Conservation (phyloP, 1,140 invertebrate genomes). For the Drosophila sucinea region DNA sequence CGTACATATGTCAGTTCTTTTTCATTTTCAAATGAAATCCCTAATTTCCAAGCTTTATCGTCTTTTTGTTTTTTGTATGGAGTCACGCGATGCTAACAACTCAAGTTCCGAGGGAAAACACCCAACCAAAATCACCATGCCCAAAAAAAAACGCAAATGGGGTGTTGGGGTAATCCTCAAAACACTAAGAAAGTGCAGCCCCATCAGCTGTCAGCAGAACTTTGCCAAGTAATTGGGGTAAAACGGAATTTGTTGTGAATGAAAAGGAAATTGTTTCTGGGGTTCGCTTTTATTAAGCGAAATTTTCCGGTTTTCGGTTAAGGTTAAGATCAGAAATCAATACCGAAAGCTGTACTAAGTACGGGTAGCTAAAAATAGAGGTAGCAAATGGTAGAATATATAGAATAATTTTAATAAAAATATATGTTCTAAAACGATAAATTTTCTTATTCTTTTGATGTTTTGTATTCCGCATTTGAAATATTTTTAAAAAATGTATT, state of each 20-base stretch:
- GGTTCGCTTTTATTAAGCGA: constrained; percentile 34
- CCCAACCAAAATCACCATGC: constrained; percentile 12
- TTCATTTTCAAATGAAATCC: constrained; percentile 13
- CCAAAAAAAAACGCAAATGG: not conserved
- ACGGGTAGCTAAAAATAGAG: too few species aligned
- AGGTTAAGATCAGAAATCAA: constrained; percentile 36
- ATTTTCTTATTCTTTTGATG: too few species aligned
- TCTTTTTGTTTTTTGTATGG: not conserved
- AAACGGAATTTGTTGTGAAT: constrained; percentile 35
- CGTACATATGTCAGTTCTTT: constrained; percentile 17
- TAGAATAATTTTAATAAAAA: too few species aligned
- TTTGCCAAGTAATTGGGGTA: constrained; percentile 69
- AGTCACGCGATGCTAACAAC: constrained; percentile 79
- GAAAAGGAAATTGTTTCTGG: constrained; percentile 55
- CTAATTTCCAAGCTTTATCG: constrained; percentile 39
- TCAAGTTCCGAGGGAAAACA: constrained; percentile 32
- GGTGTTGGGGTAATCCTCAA: not conserved
- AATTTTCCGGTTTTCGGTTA: constrained; percentile 24
- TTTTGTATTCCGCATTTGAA: too few species aligned
- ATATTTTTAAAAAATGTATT: too few species aligned
- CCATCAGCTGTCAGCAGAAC: constrained; percentile 54
- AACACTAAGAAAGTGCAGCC: constrained; percentile 25
- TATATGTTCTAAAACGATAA: too few species aligned
- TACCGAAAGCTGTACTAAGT: not conserved
- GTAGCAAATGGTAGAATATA: too few species aligned